A percentile compares a stretch with the other conserved stretches of the same genome.
Conservation (phyloP, 1,140 invertebrate species). For the Papilio aristodemus region DNA sequence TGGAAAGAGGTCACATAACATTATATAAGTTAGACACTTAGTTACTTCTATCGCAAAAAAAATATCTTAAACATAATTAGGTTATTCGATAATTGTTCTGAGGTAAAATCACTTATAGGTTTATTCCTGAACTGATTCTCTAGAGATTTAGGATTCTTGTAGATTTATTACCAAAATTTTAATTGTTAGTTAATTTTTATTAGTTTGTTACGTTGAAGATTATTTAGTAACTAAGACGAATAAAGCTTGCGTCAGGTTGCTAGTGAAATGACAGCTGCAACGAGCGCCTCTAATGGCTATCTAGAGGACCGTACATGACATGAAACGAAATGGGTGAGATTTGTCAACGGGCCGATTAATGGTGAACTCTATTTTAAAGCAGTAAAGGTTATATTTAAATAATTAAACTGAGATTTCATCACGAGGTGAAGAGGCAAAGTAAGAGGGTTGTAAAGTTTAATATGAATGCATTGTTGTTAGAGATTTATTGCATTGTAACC, state of each 20-base stretch:
- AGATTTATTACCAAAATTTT: too few species aligned
- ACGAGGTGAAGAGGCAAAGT: conserved; percentile 22
- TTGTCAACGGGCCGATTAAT: conserved; percentile 32
- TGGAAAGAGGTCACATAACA: too few species aligned
- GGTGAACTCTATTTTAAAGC: conserved; percentile 32
- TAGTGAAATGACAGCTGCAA: conserved; percentile 60
- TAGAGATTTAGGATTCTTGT: too few species aligned
- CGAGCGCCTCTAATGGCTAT: conserved; percentile 51
- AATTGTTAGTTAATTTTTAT: neutral
- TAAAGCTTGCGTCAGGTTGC: conserved; percentile 44
- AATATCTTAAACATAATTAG: too few species aligned
- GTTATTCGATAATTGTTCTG: too few species aligned
- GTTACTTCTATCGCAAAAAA: too few species aligned
- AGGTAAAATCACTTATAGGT: too few species aligned
- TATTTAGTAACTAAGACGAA: conserved; percentile 33
- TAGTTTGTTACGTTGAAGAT: neutral
- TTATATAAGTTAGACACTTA: too few species aligned
- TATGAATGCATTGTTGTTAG: conserved; percentile 38
- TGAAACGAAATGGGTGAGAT: conserved; percentile 46
- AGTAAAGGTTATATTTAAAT: conserved; percentile 31
- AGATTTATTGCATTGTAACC: conserved; percentile 39
- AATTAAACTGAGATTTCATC: neutral
- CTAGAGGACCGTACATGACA: conserved; percentile 41
- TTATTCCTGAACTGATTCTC: too few species aligned
- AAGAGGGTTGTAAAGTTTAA: conserved; percentile 40